Conservation (phyloP, 1,140 invertebrate species). For the Drosophila ficusphila region DNA sequence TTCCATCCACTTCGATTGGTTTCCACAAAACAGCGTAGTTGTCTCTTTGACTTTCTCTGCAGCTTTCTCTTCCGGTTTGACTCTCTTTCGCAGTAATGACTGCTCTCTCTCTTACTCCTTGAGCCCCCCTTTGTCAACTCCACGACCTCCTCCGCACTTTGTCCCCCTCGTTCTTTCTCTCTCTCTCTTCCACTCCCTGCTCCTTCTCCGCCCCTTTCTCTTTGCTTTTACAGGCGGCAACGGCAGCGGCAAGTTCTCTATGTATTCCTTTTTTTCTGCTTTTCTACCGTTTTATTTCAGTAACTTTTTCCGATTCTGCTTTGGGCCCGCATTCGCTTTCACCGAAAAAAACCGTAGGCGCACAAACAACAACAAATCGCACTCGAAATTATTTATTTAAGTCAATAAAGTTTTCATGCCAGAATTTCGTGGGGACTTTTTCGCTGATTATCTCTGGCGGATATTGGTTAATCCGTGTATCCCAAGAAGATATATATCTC, state of each 20-base stretch:
- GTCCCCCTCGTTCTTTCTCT: neutral
- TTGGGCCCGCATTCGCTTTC: slow-evolving; percentile 69
- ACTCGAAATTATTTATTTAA: slow-evolving; percentile 41
- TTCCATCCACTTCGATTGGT: neutral
- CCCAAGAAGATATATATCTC: slow-evolving; percentile 2
- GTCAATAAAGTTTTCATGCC: slow-evolving; percentile 38
- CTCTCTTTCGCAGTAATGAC: slow-evolving; percentile 20
- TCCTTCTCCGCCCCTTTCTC: slow-evolving; percentile 21
- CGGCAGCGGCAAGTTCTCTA: slow-evolving; percentile 64
- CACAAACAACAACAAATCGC: slow-evolving; percentile 56
- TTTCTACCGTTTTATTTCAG: slow-evolving; percentile 20
- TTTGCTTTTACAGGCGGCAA: slow-evolving; percentile 63
- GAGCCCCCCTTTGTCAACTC: slow-evolving; percentile 28
- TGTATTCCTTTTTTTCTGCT: slow-evolving; percentile 52
- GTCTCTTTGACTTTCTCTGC: slow-evolving; percentile 1
- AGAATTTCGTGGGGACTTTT: neutral
- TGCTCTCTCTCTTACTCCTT: slow-evolving; percentile 20
- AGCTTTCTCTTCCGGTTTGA: neutral
- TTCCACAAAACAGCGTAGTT: slow-evolving; percentile 19
- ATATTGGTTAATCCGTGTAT: slow-evolving; percentile 3
- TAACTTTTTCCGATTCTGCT: slow-evolving; percentile 65
- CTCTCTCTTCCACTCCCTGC: neutral
- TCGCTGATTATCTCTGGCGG: slow-evolving; percentile 4
- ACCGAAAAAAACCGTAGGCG: slow-evolving; percentile 52
- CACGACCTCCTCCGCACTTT: slow-evolving; percentile 30